These are phyloP conservation scores for Xenentodon cancila DNA, from an alignment of 2,797 vertebrate species.

Conservation along the genomic window DNA sequence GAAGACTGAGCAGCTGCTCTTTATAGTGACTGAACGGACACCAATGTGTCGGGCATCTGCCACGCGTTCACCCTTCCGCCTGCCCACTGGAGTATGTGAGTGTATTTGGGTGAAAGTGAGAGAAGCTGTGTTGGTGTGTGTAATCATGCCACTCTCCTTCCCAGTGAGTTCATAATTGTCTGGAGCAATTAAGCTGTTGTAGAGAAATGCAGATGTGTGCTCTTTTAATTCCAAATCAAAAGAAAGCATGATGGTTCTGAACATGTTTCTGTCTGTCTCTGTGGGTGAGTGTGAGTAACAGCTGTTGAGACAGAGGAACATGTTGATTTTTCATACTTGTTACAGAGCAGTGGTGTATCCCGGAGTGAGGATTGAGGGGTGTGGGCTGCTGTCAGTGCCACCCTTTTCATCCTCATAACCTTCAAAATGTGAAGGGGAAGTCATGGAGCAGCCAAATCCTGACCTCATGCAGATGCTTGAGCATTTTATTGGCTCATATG, in stretches of 20 bases:
- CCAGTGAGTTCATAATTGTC: slow-evolving; percentile 4
- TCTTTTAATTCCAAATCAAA: neutral
- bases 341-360: slow-evolving; percentile 20
- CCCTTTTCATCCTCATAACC: slow-evolving; percentile 64
- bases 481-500: slow-evolving; percentile 9
- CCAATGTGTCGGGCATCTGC: slow-evolving; percentile 84
- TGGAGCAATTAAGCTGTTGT: neutral
- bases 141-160: slow-evolving; percentile 14
- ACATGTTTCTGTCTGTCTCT: neutral
- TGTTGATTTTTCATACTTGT: slow-evolving; percentile 17
- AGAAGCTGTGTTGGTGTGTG: slow-evolving; percentile 33
- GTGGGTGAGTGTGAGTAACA: slow-evolving; percentile 12
- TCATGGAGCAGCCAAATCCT: slow-evolving; percentile 13
- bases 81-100: slow-evolving; percentile 50
- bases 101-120: slow-evolving; percentile 23
- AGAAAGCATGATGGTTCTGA: neutral
- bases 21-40: slow-evolving; percentile 83
- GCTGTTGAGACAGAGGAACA: slow-evolving; percentile 26
- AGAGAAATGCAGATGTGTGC: slow-evolving; percentile 10
- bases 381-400: slow-evolving; percentile 31
- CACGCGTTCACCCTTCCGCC: slow-evolving; percentile 61
- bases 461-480: slow-evolving; percentile 21
- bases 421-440: slow-evolving; percentile 47
- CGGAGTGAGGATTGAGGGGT: neutral
- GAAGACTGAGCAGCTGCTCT: slow-evolving; percentile 83